Conservation (phyloP, 2,888 invertebrate genomes). For the Eucera pruinosa region DNA sequence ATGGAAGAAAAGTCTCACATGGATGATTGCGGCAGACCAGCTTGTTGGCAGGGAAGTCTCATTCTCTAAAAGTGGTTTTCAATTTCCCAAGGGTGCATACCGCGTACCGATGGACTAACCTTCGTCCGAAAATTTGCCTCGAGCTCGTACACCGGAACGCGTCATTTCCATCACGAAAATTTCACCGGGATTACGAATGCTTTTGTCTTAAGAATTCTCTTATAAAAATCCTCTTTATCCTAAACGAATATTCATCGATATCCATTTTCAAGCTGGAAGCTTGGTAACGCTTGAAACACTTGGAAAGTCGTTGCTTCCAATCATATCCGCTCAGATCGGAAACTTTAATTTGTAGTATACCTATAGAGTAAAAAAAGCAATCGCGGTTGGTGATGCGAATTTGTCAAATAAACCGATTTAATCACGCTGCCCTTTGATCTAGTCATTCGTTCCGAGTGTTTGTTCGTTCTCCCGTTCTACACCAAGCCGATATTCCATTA, state of each 20-base stretch:
- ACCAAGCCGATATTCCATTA: constrained; percentile 37
- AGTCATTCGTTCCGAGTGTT: neutral
- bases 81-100: constrained; percentile 83
- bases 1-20: constrained; percentile 81
- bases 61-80: constrained; percentile 84
- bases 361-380: neutral
- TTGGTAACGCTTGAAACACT: too few species aligned
- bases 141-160: too few species aligned
- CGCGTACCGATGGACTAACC: constrained; percentile 53
- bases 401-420: constrained; percentile 37
- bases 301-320: too few species aligned
- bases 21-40: constrained; percentile 84
- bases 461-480: neutral
- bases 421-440: constrained; percentile 39
- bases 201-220: too few species aligned
- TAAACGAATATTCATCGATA: too few species aligned
- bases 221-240: too few species aligned
- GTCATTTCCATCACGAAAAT: too few species aligned
- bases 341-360: too few species aligned
- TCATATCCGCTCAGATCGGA: too few species aligned
- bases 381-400: constrained; percentile 14
- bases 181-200: too few species aligned
- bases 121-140: constrained; percentile 41
- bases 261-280: too few species aligned
- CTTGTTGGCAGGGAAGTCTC: constrained; percentile 85